A percentile compares a stretch with the other conserved stretches of the same genome.
Evolutionary conservation across 2,888 invertebrate genomes (phyloP).

Genomic region (Ectemnius lituratus): DNA sequence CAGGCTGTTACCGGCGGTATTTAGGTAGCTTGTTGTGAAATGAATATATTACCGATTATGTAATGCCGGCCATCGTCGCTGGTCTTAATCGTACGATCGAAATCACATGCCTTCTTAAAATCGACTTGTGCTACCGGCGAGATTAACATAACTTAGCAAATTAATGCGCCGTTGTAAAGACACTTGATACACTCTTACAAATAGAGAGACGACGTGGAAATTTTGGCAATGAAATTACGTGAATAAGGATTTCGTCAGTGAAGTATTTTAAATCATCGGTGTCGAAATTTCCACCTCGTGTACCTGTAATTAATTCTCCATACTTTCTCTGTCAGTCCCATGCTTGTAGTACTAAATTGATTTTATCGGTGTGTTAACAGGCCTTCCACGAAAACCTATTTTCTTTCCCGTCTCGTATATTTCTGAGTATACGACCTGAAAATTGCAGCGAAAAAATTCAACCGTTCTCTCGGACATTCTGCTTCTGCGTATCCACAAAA

Average conservation of each 20-base stretch:
- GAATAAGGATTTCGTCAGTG: neutral
- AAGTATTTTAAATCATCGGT: neutral
- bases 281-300: neutral
- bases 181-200: too few species aligned
- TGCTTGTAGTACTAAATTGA: neutral
- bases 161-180: neutral
- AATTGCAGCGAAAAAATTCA: too few species aligned
- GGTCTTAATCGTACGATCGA: too few species aligned
- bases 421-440: neutral
- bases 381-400: neutral
- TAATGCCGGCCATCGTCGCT: too few species aligned
- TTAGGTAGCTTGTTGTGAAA: too few species aligned
- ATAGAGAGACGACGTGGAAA: neutral
- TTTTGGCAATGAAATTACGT: neutral
- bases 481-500: too few species aligned
- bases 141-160: constrained; percentile 1
- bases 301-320: neutral
- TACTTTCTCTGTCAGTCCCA: neutral
- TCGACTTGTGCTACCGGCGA: too few species aligned
- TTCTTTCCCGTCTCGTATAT: neutral
- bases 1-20: too few species aligned
- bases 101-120: too few species aligned
- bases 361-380: neutral
- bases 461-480: too few species aligned
- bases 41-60: too few species aligned